phyloP scores from a whole-genome alignment of 2,888 invertebrate genomes.

The Drosophila atroscutellata region DNA sequence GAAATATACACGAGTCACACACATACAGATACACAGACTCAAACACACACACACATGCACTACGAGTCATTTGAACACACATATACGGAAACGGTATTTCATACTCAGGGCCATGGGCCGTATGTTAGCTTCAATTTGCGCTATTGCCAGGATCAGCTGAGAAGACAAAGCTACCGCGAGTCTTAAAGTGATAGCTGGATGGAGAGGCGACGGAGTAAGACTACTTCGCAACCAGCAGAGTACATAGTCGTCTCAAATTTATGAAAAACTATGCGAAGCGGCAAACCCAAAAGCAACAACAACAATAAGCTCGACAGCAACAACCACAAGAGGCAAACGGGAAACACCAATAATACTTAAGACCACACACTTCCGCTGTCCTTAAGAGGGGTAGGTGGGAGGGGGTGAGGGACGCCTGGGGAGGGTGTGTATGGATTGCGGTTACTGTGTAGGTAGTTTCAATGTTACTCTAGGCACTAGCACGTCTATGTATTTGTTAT shows the following conservation, averaged over 20 bases:
- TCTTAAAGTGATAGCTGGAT: constrained; percentile 60
- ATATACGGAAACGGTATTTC: constrained; percentile 16
- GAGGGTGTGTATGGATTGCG: background rate
- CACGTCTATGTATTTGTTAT: constrained; percentile 61
- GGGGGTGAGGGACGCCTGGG: too few relatives aligned
- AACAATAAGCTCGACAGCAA: constrained; percentile 19
- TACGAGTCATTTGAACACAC: constrained; percentile 4
- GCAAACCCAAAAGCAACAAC: constrained; percentile 12
- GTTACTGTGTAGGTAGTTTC: constrained; percentile 36
- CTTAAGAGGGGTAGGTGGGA: background rate
- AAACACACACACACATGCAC: constrained; percentile 3
- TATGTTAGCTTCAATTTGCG: constrained; percentile 51
- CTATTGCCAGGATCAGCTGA: constrained; percentile 26
- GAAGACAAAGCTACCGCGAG: constrained; percentile 24
- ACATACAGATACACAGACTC: constrained; percentile 11
- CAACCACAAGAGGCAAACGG: constrained; percentile 29
- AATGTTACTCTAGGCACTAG: constrained; percentile 41
- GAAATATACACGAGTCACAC: constrained; percentile 46
- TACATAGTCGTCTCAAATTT: constrained; percentile 55
- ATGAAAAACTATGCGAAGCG: constrained; percentile 54
- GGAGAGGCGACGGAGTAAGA: constrained; percentile 12
- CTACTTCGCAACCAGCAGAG: constrained; percentile 26
- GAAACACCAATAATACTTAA: constrained; percentile 61
- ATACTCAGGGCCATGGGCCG: constrained; percentile 30
- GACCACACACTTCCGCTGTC: constrained; percentile 19